A percentile compares a stretch with the other conserved stretches of the same genome.
Conservation (phyloP, 1,140 invertebrate species). For the Uloborus diversus region DNA sequence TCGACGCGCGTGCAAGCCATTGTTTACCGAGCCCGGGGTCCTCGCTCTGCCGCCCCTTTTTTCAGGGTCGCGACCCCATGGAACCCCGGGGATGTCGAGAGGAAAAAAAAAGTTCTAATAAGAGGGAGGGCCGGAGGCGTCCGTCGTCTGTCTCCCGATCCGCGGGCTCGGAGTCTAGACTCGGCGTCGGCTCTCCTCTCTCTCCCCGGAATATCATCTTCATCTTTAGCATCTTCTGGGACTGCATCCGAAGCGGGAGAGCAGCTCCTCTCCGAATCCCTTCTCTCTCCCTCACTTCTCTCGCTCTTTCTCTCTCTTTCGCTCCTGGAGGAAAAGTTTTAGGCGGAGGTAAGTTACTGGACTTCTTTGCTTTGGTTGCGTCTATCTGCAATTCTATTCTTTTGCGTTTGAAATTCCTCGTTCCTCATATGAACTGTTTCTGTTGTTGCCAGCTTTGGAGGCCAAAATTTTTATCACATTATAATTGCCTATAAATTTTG, state of each 20-base stretch:
- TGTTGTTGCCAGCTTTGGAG: neutral
- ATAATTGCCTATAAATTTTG: neutral
- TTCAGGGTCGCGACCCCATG: constrained; percentile 35
- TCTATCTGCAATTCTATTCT: neutral
- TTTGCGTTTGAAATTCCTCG: neutral
- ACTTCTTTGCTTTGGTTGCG: neutral
- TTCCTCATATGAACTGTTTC: neutral
- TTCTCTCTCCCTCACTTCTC: neutral
- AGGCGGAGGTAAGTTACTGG: neutral
- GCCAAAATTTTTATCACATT: neutral
- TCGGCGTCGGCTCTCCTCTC: constrained; percentile 25
- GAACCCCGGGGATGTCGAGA: neutral
- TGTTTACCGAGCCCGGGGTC: too few relatives aligned
- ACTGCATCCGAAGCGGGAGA: neutral
- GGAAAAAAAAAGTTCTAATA: neutral
- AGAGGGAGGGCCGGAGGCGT: constrained; percentile 10
- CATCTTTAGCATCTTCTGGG: constrained; percentile 20
- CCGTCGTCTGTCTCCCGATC: constrained; percentile 49
- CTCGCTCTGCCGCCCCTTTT: neutral
- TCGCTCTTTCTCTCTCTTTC: neutral
- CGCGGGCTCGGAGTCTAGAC: constrained; percentile 44
- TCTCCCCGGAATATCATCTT: constrained; percentile 35
- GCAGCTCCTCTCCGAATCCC: neutral
- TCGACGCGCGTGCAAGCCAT: too few relatives aligned
- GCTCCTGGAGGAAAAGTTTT: neutral